phyloP scores from a whole-genome alignment of 2,113 vertebrate genomes.

The Ammodytes marinus region DNA sequence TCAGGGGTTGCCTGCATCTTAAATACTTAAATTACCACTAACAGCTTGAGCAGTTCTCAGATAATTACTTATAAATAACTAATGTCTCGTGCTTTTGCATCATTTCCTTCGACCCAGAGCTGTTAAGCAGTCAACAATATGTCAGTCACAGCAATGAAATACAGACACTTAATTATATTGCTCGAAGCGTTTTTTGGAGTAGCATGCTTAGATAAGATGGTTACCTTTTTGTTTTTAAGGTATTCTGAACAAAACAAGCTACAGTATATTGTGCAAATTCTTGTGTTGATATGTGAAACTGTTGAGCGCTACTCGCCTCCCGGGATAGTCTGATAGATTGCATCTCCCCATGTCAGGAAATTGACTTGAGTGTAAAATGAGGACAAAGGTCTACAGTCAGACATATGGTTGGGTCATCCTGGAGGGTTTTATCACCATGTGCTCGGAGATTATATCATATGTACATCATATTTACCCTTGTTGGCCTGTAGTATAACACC shows the following conservation, averaged over 20 bases:
- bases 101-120: conserved; percentile 45
- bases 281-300: conserved; percentile 16
- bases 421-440: conserved; percentile 18
- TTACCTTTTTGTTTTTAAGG: conserved; percentile 28
- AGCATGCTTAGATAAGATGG: conserved; percentile 15
- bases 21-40: conserved; percentile 23
- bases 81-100: conserved; percentile 34
- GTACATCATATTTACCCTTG: background rate
- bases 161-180: conserved; percentile 41
- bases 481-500: background rate
- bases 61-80: conserved; percentile 61
- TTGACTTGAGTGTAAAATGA: conserved; percentile 6
- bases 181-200: conserved; percentile 24
- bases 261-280: conserved; percentile 10
- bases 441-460: conserved; percentile 19
- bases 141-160: conserved; percentile 38
- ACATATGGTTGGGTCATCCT: conserved; percentile 9
- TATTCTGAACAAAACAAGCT: conserved; percentile 14
- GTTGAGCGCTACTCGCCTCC: conserved; percentile 19
- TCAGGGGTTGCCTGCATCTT: conserved; percentile 6
- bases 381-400: conserved; percentile 19
- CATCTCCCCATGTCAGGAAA: conserved; percentile 5
- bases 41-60: conserved; percentile 42
- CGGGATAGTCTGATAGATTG: conserved; percentile 47
- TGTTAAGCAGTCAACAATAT: conserved; percentile 54